Percentiles rank a stretch among this genome's conserved stretches.
phyloP scores from a whole-genome alignment of 2,797 vertebrate species.

The Melanotaenia maccullochi region DNA sequence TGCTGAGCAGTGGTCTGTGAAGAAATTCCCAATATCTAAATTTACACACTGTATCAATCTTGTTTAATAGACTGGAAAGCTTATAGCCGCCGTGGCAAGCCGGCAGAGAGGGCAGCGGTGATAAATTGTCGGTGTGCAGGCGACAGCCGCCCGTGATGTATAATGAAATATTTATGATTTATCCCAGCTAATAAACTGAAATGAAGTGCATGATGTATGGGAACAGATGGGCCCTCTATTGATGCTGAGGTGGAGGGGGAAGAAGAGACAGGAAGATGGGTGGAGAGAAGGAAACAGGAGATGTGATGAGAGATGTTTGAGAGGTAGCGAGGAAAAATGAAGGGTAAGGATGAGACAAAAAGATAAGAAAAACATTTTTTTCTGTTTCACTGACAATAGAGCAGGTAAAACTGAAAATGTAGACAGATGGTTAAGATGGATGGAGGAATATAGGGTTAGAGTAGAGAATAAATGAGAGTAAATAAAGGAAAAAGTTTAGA shows the following conservation, averaged over 20 bases:
- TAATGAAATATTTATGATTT: constrained; percentile 98
- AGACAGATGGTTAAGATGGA: constrained; percentile 33
- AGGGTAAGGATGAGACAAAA: constrained; percentile 44
- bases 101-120: constrained; percentile 85
- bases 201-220: constrained; percentile 92
- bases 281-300: constrained; percentile 59
- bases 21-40: constrained; percentile 91
- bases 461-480: constrained; percentile 49
- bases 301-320: constrained; percentile 68
- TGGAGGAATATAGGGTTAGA: constrained; percentile 32
- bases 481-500: constrained; percentile 52
- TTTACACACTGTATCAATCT: constrained; percentile 93
- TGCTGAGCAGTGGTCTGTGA: constrained; percentile 86
- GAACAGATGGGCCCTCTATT: constrained; percentile 91
- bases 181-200: constrained; percentile 95
- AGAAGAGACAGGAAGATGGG: constrained; percentile 66
- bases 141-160: constrained; percentile 86
- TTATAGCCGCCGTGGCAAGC: constrained; percentile 83
- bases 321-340: constrained; percentile 47
- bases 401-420: constrained; percentile 17
- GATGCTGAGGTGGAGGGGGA: constrained; percentile 73
- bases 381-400: constrained; percentile 32
- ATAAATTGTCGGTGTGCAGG: constrained; percentile 90
- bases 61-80: constrained; percentile 94
- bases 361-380: constrained; percentile 11